phyloP scores from a whole-genome alignment of 2,888 invertebrate species.

The Pollenia angustigena region DNA sequence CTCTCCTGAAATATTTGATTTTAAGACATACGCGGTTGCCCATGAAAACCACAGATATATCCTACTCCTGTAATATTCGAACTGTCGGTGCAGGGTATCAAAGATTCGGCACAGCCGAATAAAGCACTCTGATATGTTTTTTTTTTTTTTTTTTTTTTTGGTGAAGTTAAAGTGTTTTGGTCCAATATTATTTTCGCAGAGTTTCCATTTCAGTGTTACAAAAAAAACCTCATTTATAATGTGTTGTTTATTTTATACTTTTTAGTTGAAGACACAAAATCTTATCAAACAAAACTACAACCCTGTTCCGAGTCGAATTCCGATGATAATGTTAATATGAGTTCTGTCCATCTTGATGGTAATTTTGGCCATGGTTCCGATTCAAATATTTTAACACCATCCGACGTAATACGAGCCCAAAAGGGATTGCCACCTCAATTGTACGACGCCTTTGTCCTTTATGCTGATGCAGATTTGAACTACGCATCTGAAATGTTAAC shows the following conservation, averaged over 20 bases:
- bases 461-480: constrained; percentile 89
- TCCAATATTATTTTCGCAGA: too few relatives aligned
- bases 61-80: too few relatives aligned
- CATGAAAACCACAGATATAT: too few relatives aligned
- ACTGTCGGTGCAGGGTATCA: too few relatives aligned
- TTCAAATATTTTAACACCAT: constrained; percentile 83
- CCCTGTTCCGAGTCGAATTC: constrained; percentile 55
- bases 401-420: constrained; percentile 85
- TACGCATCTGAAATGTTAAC: constrained; percentile 88
- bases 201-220: too few relatives aligned
- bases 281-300: constrained; percentile 76
- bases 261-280: constrained; percentile 78
- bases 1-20: too few relatives aligned
- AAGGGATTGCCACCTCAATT: constrained; percentile 86
- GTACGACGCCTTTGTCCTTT: constrained; percentile 92
- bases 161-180: too few relatives aligned
- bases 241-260: neutral
- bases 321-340: constrained; percentile 49
- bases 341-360: constrained; percentile 27
- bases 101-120: too few relatives aligned
- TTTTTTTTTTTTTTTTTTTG: too few relatives aligned
- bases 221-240: too few relatives aligned
- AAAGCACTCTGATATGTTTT: too few relatives aligned
- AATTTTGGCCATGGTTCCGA: constrained; percentile 75
- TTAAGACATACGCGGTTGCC: too few relatives aligned